phyloP scores from a whole-genome alignment of 2,888 invertebrate species.

The Nezara viridula region DNA sequence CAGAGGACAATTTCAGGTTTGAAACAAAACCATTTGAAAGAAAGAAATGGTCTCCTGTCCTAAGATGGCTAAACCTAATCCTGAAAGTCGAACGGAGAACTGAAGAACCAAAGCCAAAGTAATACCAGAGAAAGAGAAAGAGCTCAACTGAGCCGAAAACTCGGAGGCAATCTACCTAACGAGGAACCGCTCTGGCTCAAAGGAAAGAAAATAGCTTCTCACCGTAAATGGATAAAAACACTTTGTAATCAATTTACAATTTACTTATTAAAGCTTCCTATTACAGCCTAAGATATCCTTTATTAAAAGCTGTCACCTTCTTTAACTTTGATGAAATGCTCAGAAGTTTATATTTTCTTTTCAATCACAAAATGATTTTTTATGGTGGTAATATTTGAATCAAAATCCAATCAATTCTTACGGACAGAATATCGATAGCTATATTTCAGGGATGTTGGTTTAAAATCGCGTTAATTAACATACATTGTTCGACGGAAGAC shows the following conservation, averaged over 20 bases:
- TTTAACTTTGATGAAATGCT: not conserved
- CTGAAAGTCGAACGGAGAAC: not conserved
- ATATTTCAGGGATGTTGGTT: no score
- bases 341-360: not conserved
- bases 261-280: not conserved
- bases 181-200: not conserved
- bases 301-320: not conserved
- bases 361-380: not conserved
- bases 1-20: no score
- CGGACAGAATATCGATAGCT: no score
- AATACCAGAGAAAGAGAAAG: slow-evolving; percentile 1
- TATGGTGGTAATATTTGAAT: no score
- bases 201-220: slow-evolving; percentile 4
- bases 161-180: slow-evolving; percentile 8
- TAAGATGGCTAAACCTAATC: not conserved
- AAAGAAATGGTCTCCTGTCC: not conserved
- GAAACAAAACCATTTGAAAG: not conserved
- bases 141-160: slow-evolving; percentile 12
- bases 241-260: slow-evolving; percentile 25
- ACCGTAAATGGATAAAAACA: slow-evolving; percentile 9
- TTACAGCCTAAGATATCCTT: not conserved
- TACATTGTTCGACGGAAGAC: no score
- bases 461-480: no score
- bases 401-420: no score
- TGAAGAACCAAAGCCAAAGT: not conserved